phyloP scores from a whole-genome alignment of 2,888 invertebrate genomes.

The Arge pagana region DNA sequence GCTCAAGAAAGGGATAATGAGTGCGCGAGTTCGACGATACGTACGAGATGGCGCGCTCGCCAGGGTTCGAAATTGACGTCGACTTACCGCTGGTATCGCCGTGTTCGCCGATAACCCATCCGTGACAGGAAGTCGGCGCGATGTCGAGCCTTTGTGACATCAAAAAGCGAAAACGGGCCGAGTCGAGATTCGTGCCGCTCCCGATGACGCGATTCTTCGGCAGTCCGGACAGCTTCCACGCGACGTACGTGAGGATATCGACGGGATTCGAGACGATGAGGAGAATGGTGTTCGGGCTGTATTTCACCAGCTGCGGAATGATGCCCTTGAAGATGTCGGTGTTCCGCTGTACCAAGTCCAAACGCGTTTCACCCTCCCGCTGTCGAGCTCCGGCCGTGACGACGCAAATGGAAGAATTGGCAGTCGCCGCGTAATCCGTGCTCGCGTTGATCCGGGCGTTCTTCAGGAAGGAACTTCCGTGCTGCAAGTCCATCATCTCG shows the following conservation, averaged over 20 bases:
- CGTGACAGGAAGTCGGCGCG: slow-evolving; percentile 84
- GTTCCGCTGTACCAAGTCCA: slow-evolving; percentile 87
- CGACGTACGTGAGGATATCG: slow-evolving; percentile 89
- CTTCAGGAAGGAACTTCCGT: slow-evolving; percentile 82
- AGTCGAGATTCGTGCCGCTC: slow-evolving; percentile 92
- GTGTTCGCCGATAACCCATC: slow-evolving; percentile 94
- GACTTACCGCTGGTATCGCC: slow-evolving; percentile 82
- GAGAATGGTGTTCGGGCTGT: slow-evolving; percentile 85
- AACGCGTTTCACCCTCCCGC: slow-evolving; percentile 85
- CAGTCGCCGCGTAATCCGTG: slow-evolving; percentile 77
- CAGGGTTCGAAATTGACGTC: not conserved
- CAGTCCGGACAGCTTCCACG: slow-evolving; percentile 93
- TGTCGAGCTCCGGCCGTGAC: slow-evolving; percentile 92
- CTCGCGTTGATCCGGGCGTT: slow-evolving; percentile 79
- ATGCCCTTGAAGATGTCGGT: slow-evolving; percentile 86
- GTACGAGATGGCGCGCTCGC: not conserved
- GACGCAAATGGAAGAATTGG: slow-evolving; percentile 82
- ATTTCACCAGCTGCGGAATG: slow-evolving; percentile 78
- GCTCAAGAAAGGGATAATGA: slow-evolving; percentile 28
- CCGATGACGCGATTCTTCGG: slow-evolving; percentile 88
- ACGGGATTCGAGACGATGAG: slow-evolving; percentile 92
- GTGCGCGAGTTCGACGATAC: not conserved
- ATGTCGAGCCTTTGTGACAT: slow-evolving; percentile 81
- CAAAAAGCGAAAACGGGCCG: slow-evolving; percentile 87
- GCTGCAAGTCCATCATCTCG: slow-evolving; percentile 90